Base-by-base conservation (phyloP, 2,888 invertebrate genomes). In the Acrobasis repandana region DNA sequence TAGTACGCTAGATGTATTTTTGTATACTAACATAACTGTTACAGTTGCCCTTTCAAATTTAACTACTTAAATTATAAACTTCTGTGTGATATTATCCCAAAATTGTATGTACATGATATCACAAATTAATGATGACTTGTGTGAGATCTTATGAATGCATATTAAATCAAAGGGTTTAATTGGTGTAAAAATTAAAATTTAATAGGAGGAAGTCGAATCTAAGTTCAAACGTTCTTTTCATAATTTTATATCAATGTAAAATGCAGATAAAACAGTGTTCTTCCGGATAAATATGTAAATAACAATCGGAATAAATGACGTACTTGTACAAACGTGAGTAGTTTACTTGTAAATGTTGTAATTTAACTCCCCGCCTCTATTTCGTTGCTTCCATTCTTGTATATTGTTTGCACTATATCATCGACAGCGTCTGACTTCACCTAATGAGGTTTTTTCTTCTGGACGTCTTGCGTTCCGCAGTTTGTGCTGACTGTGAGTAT, bases 201-300 rank as follows among this genome's bases (percentile, higher is more conserved):
- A 16, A 2, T 20, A 2, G 38, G 38, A 50, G 20, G 14, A 58
- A 49, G 15, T 9, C 9, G 49, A 58, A 58, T 49, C 58, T 50
- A 18, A 49, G 20, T 49, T 50, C 20, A 18, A 49, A 36, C 38
- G 20, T 50, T 49, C 16, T 58, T 47, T 58, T 33, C 33, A 48
- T 36, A 54, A 9, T 54, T 54, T 54, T 38, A 50, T 57, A 49
- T 18, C 0, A 49, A 62, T 61, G 38, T 63, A 49, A 20, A 43
- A 57, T 20, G 47, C 57, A 60, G 8, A 56, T 59, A 57, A 58
- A 46, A 54, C 60, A 56, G 64, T 62, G 64, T 61, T 66, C 65
- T 65, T 68, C 68, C 67, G 63, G 60, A 60, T 54, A 54, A 36
- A 52, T 58, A 56, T 70, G 67, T 69, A 70, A 63, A 68, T 72